A percentile compares a stretch with the other conserved stretches of the same genome.
phyloP scores from a whole-genome alignment of 2,797 vertebrate species.

The Australoheros facetus region DNA sequence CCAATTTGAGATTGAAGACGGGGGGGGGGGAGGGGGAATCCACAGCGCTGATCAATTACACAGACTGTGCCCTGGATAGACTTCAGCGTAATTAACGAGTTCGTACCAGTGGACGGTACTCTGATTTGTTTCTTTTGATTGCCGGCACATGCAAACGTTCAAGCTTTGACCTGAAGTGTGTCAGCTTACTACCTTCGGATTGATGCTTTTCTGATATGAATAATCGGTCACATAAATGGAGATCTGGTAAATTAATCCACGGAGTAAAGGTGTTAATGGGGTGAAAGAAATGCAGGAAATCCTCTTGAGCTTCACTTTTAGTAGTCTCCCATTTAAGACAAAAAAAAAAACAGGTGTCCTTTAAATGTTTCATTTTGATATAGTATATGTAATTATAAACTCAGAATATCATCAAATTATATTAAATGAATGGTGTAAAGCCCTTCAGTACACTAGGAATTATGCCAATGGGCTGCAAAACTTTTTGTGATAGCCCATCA shows the following conservation, averaged over 20 bases:
- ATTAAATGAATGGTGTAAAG: neutral
- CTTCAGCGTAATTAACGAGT: neutral
- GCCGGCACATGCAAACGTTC: neutral
- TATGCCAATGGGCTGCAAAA: neutral
- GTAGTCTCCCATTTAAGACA: neutral
- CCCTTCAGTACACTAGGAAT: neutral
- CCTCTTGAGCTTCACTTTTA: neutral
- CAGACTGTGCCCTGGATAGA: neutral
- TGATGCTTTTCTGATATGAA: neutral
- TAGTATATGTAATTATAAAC: neutral
- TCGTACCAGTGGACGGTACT: neutral
- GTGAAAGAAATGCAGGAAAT: neutral
- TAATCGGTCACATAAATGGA: neutral
- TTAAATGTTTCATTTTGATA: neutral
- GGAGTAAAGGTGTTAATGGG: neutral
- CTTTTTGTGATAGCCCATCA: neutral
- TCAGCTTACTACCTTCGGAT: neutral
- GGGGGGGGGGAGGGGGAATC: neutral
- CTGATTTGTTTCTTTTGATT: constrained; percentile 2
- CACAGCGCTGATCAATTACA: neutral
- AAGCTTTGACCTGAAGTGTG: neutral
- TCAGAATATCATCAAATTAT: neutral
- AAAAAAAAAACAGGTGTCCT: neutral
- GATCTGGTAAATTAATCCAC: neutral
- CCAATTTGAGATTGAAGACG: constrained; percentile 4